Evolutionary conservation across 2,113 vertebrate genomes (phyloP).

Genomic region (Pogonocichla stellata): DNA sequence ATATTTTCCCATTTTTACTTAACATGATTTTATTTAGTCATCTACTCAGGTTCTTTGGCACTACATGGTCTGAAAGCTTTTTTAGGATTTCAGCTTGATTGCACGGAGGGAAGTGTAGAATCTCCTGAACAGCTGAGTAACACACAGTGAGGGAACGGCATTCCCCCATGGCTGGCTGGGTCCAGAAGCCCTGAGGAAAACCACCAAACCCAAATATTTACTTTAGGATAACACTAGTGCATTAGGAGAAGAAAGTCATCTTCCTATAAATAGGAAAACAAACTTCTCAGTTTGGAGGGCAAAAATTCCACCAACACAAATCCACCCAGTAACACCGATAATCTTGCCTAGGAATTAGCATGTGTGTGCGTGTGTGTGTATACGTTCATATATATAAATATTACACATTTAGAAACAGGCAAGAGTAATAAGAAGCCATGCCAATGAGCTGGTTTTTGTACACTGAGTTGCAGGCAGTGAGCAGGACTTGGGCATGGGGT

Average conservation of each 20-base stretch:
- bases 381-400: accelerated
- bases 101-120: neutral
- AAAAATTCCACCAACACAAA: neutral
- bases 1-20: neutral
- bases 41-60: neutral
- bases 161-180: neutral
- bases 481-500: accelerated
- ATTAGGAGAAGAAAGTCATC: neutral
- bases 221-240: neutral
- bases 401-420: neutral
- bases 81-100: neutral
- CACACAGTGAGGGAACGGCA: neutral
- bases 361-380: too few species aligned
- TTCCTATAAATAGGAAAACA: neutral
- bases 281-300: neutral
- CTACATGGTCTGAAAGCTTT: neutral
- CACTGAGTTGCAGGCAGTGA: accelerated
- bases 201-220: neutral
- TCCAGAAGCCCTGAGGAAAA: neutral
- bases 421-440: neutral
- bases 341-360: neutral
- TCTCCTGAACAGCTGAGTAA: neutral
- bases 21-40: neutral
- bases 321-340: neutral
- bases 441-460: neutral